Conservation (phyloP, 2,888 invertebrate species). For the Brenthis daphne region DNA sequence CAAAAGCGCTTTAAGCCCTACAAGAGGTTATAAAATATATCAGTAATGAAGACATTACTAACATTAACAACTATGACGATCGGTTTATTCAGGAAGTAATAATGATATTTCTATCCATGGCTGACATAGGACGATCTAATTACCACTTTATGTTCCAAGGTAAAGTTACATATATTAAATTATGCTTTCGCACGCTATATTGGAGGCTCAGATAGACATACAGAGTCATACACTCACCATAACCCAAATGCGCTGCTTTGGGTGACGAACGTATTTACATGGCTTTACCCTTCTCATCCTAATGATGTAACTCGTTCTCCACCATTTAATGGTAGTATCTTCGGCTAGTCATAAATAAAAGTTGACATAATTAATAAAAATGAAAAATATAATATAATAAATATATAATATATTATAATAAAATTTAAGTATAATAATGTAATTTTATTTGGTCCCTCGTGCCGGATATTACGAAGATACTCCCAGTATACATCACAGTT, state of each 20-base stretch:
- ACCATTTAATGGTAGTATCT: slow-evolving; percentile 11
- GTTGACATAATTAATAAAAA: background rate
- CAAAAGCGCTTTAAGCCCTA: slow-evolving; percentile 10
- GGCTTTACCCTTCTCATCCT: slow-evolving; percentile 28
- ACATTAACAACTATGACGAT: background rate
- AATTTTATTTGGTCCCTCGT: background rate
- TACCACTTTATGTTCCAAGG: slow-evolving; percentile 89
- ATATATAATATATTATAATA: no score
- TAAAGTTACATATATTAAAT: slow-evolving; percentile 73
- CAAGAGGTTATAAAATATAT: background rate
- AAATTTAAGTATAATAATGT: background rate
- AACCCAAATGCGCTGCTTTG: slow-evolving; percentile 11
- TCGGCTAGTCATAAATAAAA: background rate
- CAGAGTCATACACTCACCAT: slow-evolving; percentile 8
- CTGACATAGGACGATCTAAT: slow-evolving; percentile 88
- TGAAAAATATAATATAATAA: no score
- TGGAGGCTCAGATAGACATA: slow-evolving; percentile 26
- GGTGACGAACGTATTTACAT: slow-evolving; percentile 21
- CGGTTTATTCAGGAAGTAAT: slow-evolving; percentile 29
- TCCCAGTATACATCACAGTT: background rate
- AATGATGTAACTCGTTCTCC: background rate
- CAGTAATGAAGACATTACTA: background rate
- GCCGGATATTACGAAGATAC: background rate
- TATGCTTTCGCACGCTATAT: slow-evolving; percentile 53
- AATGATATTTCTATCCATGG: slow-evolving; percentile 72